phyloP scores from a whole-genome alignment of 2,888 invertebrate species.

The Neoaliturus tenellus region DNA sequence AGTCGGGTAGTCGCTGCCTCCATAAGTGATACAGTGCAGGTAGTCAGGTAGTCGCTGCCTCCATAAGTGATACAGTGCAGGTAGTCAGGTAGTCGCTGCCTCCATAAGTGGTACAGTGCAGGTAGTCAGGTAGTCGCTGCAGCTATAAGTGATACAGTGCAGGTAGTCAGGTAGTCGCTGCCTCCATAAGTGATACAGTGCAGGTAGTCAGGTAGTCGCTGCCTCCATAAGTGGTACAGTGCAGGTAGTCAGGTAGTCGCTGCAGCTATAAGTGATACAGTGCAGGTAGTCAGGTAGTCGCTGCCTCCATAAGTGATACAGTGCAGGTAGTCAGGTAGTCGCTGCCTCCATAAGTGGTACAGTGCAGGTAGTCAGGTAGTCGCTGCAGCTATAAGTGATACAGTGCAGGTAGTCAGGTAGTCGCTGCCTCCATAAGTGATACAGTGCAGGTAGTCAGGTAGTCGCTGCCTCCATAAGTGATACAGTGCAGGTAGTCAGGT shows the following conservation, averaged over 20 bases:
- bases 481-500: background rate
- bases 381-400: background rate
- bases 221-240: background rate
- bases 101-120: background rate
- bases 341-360: background rate
- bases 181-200: background rate
- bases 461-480: background rate
- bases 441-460: background rate
- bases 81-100: background rate
- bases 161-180: background rate
- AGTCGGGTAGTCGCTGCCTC: background rate
- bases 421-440: background rate
- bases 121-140: background rate
- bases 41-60: background rate
- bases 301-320: background rate
- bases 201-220: background rate
- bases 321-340: background rate
- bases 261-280: background rate
- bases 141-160: background rate
- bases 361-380: background rate
- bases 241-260: background rate
- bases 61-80: background rate
- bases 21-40: background rate
- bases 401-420: background rate
- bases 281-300: background rate